Base-by-base conservation (phyloP, 2,888 invertebrate species). In the Xiphydria camelus region DNA sequence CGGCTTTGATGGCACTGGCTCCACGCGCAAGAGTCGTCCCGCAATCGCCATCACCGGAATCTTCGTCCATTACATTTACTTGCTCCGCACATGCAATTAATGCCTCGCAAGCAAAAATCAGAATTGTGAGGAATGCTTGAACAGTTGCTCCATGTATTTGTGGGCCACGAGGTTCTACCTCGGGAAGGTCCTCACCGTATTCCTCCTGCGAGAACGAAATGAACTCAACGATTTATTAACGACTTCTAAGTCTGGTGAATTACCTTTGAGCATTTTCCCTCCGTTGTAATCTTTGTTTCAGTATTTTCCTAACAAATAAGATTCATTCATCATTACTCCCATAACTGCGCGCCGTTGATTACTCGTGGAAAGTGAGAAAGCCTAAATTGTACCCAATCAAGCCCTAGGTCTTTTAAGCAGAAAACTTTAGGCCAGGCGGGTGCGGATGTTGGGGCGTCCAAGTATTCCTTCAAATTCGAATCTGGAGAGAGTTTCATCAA, bases 21-120 rank as follows among this genome's bases (percentile, higher is more conserved):
- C 49, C 57, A 70, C 69, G 84, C 48, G 81, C 80, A 7, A 87
- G 67, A 0, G 85, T 85, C 9, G 80, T 80, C 3, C 92, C 91
- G 61, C 88, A 88, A 70, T 91, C 88, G 0, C 89, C 88, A 62
- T 89, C 88, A 0, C 88, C 89, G 53, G 80, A 82, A 25, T 85
- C 84, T 0, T 81, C 77, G 70, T 91, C 91, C 45, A 91, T 79
- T 22, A 75, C 75, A 71, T 88, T 86, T 6, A 88, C 69, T 48
- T 83, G 77, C 12, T 76, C 76, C 57, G 86, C 85, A 48, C 81
- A 82, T 21, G 79, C 77, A 20, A 83, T 78, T 38, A 91, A 64
- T 9, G 80, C 82, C 17, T 82, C 76, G 49, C 79, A 79, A 6
- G 76, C 78, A 55, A 76, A 79, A 41, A 68, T 70, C 23, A 77